phyloP scores from a whole-genome alignment of 2,888 invertebrate genomes.

The Hypolimnas misippus region DNA sequence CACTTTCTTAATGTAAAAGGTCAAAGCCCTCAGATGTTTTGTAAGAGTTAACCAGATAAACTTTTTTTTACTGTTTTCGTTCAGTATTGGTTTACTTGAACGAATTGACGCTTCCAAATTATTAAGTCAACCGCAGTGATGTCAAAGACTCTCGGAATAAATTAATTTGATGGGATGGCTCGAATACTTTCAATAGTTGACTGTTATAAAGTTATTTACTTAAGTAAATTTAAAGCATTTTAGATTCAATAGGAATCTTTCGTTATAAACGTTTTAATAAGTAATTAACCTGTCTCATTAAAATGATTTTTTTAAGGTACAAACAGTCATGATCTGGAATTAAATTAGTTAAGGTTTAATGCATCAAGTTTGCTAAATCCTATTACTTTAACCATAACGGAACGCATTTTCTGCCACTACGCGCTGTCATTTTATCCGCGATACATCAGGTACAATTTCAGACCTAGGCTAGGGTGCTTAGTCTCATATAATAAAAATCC shows the following conservation, averaged over 20 bases:
- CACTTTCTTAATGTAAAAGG: slow-evolving; percentile 42
- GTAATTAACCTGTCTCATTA: too few relatives aligned
- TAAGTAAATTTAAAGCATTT: background rate
- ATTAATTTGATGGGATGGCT: slow-evolving; percentile 4
- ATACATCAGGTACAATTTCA: too few relatives aligned
- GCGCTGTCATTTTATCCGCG: too few relatives aligned
- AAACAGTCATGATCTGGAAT: too few relatives aligned
- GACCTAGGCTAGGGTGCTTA: too few relatives aligned
- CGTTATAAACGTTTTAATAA: too few relatives aligned
- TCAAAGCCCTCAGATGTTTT: slow-evolving; percentile 48
- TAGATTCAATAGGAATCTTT: background rate
- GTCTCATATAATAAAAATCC: too few relatives aligned
- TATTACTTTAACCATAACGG: too few relatives aligned
- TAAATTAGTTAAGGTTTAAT: too few relatives aligned
- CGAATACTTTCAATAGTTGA: background rate
- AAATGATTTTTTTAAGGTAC: too few relatives aligned
- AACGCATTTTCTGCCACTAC: too few relatives aligned
- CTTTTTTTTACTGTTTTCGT: slow-evolving; percentile 36
- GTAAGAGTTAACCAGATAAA: slow-evolving; percentile 44
- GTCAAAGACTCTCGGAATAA: slow-evolving; percentile 1
- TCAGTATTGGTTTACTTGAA: slow-evolving; percentile 22
- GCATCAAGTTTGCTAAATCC: too few relatives aligned
- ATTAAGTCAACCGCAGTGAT: slow-evolving; percentile 14
- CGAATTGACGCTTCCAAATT: slow-evolving; percentile 13
- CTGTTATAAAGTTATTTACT: background rate